A percentile compares a stretch with the other conserved stretches of the same genome.
Conservation (phyloP, 92 coral and sea anemone species). For the Pocillopora meandrina region DNA sequence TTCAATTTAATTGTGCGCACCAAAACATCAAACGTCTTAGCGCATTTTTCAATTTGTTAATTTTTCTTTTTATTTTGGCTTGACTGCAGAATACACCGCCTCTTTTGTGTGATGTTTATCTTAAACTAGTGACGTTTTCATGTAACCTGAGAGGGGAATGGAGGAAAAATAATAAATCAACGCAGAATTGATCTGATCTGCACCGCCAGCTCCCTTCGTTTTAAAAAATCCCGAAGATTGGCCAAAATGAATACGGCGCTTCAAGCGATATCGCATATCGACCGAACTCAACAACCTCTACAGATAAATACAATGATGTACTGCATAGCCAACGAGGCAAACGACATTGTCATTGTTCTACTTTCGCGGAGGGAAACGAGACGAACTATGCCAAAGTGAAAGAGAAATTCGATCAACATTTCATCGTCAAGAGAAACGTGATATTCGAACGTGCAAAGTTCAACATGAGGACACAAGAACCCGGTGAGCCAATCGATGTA, state of each 20-base stretch:
- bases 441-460: slow-evolving; percentile 52
- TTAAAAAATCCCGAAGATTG: slow-evolving; percentile 10
- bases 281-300: slow-evolving; percentile 25
- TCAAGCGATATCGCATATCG: not conserved
- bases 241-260: too few relatives aligned
- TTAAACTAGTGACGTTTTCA: not conserved
- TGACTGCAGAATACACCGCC: too few relatives aligned
- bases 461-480: slow-evolving; percentile 45
- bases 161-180: not conserved
- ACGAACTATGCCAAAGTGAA: slow-evolving; percentile 3
- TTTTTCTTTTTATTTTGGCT: too few relatives aligned
- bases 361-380: slow-evolving; percentile 17
- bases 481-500: slow-evolving; percentile 49
- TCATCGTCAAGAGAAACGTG: not conserved
- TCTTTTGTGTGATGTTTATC: not conserved
- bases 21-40: too few relatives aligned
- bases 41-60: too few relatives aligned
- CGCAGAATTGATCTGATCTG: not conserved
- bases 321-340: slow-evolving; percentile 36
- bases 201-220: slow-evolving; percentile 39
- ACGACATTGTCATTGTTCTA: slow-evolving; percentile 39
- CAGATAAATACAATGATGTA: slow-evolving; percentile 44
- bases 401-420: not conserved
- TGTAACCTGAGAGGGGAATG: not conserved
- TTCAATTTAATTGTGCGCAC: too few relatives aligned